Evolutionary conservation across 1,140 invertebrate species (phyloP).

Genomic region (Neodiprion virginianus): DNA sequence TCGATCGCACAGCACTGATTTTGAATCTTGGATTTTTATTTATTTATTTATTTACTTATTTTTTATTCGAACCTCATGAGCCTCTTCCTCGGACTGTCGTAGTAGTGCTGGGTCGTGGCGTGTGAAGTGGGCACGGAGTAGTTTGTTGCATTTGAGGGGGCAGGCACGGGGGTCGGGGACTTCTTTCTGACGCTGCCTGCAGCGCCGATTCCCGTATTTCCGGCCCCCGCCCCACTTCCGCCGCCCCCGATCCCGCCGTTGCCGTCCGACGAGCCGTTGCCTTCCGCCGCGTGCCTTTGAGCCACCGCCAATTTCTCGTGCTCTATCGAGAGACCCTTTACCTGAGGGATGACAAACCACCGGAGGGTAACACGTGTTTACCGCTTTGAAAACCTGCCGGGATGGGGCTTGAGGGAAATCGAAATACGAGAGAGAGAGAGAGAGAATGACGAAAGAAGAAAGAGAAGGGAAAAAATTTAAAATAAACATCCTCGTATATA

Average conservation of each 20-base stretch:
- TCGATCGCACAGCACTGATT: no score
- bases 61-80: constrained; percentile 47
- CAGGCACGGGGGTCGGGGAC: constrained; percentile 57
- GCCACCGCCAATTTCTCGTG: constrained; percentile 76
- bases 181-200: constrained; percentile 46
- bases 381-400: no score
- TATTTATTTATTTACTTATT: no score
- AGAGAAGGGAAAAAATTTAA: not conserved
- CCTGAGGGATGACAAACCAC: constrained; percentile 56
- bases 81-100: constrained; percentile 58
- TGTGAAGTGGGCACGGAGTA: constrained; percentile 49
- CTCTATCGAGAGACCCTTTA: constrained; percentile 81
- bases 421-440: not conserved
- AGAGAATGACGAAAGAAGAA: not conserved
- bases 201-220: constrained; percentile 41
- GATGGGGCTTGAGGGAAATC: no score
- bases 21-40: no score
- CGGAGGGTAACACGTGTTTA: not conserved
- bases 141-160: constrained; percentile 57
- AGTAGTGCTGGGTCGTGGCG: constrained; percentile 50
- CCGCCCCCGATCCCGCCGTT: constrained; percentile 24
- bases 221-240: constrained; percentile 17
- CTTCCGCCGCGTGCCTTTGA: constrained; percentile 65
- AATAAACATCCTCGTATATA: no score
- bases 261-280: constrained; percentile 51